Conservation (phyloP, 2,113 vertebrate species). For the Oryzias celebensis region DNA sequence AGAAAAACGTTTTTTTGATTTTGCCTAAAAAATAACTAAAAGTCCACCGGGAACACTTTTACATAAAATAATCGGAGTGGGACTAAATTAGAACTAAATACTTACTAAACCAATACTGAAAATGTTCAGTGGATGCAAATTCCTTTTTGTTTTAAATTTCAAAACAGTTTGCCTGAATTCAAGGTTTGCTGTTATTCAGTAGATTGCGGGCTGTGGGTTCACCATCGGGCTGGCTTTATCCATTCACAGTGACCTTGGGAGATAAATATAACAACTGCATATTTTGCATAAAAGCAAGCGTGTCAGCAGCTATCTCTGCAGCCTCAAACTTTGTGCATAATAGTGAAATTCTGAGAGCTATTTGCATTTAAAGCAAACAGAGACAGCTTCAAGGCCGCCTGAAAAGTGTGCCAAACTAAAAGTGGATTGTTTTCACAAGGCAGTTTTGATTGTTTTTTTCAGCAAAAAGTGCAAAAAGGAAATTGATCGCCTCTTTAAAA, state of each 20-base stretch:
- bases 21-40: too few relatives aligned
- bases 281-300: slow-evolving; percentile 27
- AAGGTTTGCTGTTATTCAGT: not conserved
- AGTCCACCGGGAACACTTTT: too few relatives aligned
- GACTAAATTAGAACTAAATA: too few relatives aligned
- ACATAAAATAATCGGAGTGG: too few relatives aligned
- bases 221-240: slow-evolving; percentile 1
- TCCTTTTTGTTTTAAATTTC: too few relatives aligned
- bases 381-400: slow-evolving; percentile 11
- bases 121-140: too few relatives aligned
- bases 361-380: slow-evolving; percentile 29
- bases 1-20: too few relatives aligned
- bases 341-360: slow-evolving; percentile 20
- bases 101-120: too few relatives aligned
- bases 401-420: not conserved
- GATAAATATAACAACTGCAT: slow-evolving; percentile 18
- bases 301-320: slow-evolving; percentile 15
- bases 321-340: slow-evolving; percentile 22
- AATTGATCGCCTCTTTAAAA: not conserved
- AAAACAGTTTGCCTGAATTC: too few relatives aligned
- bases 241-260: slow-evolving; percentile 25
- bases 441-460: not conserved
- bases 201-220: slow-evolving; percentile 14
- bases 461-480: not conserved
- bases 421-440: not conserved